Base-by-base conservation (phyloP, 2,888 invertebrate genomes). In the Boloria selene region DNA sequence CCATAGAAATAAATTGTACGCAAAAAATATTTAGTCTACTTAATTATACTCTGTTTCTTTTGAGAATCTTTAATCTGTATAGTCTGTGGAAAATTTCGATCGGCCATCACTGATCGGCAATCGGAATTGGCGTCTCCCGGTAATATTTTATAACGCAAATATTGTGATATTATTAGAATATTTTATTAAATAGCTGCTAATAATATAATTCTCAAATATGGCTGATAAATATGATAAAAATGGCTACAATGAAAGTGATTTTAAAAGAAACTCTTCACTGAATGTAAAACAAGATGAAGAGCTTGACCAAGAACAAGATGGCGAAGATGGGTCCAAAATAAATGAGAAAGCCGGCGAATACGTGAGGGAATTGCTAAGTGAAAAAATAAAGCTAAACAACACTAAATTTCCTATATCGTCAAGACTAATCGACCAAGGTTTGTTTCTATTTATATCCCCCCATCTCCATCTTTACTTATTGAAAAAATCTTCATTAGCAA, bases 291-390 rank as follows among this genome's bases (percentile, higher is more conserved):
- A 73, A 22, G 78, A 75, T 14, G 58, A 49, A 49, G 47, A 49
- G 14, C 31, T 31, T 59, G 76, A 80, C n/a, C 83, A 84, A 62
- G 84, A 78, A 64, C 88, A 94, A 92, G 90, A 93, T 88, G 91
- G 93, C 82, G 93, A 94, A 64, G 93, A 93, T 18, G 88, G 88
- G 74, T 85, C 92, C 58, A 93, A 93, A 78, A 86, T 94, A 67
- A 93, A 94, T 73, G 95, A 95, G 81, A 96, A 96, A 88, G 95
- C 95, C 81, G 95, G 94, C 64, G 96, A 96, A 87, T 96, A 96
- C 79, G 94, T 96, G 80, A 93, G 95, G 22, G 96, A 96, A 79
- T 91, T 96, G 66, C 81, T 96, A 68, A 93, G 94, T 58, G 96
- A 96, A 79, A 95, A 95, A 82, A 93, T 94, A 67, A 93, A 94